Percentiles rank a stretch among this genome's conserved stretches.
These are phyloP conservation scores for Psittacara wagleri DNA, from an alignment of 2,113 vertebrate genomes.

Conservation along the genomic window DNA sequence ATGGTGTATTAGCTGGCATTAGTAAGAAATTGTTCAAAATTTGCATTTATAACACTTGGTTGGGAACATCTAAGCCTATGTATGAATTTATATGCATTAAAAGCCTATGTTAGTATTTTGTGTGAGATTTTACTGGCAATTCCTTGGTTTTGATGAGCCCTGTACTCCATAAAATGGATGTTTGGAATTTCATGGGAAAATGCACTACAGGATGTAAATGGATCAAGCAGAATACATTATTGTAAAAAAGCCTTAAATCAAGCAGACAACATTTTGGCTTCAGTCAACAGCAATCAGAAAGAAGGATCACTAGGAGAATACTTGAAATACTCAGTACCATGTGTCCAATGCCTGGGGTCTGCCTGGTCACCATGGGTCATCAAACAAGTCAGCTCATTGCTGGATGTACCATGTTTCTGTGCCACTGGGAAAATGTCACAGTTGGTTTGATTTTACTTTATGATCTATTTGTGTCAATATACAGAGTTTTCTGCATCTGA, in stretches of 20 bases:
- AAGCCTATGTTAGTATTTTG: background rate
- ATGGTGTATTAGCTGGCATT: background rate
- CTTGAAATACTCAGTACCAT: accelerated
- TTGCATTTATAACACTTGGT: background rate
- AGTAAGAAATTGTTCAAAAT: background rate
- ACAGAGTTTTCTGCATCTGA: background rate
- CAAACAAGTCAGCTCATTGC: background rate
- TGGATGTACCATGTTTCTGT: background rate
- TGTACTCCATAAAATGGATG: background rate
- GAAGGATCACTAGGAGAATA: background rate
- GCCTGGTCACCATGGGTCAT: background rate
- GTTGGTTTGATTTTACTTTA: background rate
- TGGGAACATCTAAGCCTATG: background rate
- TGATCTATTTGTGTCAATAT: background rate
- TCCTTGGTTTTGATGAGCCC: background rate
- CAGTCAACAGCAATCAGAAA: background rate
- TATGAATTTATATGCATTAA: background rate
- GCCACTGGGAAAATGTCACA: background rate
- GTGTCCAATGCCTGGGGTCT: background rate
- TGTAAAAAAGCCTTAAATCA: background rate
- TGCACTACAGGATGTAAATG: background rate
- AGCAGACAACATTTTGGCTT: background rate
- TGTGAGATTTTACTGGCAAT: background rate
- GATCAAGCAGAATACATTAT: background rate
- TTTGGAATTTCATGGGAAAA: background rate